Evolutionary conservation across 2,113 vertebrate genomes (phyloP).

Genomic region (Lamprologus speciosus): DNA sequence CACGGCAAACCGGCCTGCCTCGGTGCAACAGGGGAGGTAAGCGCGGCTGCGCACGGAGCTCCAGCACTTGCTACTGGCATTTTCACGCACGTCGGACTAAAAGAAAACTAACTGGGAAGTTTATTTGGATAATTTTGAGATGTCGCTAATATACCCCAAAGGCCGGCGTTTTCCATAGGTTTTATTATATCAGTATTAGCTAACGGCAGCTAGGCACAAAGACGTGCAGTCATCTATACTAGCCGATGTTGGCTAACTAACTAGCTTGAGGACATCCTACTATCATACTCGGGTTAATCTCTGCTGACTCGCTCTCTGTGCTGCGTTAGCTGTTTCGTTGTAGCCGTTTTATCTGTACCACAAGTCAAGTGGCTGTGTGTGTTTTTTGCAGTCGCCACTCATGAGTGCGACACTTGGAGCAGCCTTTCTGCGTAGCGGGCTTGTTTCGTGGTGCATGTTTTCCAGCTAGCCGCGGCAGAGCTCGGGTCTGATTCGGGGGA

Average conservation of each 20-base stretch:
- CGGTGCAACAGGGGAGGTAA: conserved; percentile 33
- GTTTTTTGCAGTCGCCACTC: neutral
- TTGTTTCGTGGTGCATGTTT: neutral
- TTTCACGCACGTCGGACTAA: neutral
- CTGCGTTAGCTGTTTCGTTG: neutral
- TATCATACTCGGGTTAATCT: conserved; percentile 18
- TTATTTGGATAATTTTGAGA: neutral
- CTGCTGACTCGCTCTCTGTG: neutral
- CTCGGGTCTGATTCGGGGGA: conserved; percentile 9
- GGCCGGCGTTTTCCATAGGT: neutral
- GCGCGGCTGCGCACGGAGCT: conserved; percentile 32
- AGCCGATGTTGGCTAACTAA: conserved; percentile 35
- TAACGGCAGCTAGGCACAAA: conserved; percentile 40
- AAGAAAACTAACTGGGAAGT: neutral
- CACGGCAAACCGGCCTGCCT: conserved; percentile 44
- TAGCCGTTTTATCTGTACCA: neutral
- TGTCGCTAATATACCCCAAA: neutral
- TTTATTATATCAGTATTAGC: neutral
- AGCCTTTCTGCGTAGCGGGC: neutral
- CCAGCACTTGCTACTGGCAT: neutral
- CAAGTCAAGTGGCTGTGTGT: neutral
- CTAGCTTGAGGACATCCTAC: conserved; percentile 36
- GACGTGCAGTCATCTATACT: conserved; percentile 13
- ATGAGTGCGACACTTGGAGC: neutral
- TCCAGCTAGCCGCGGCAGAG: conserved; percentile 6